Base-by-base conservation (phyloP, 2,888 invertebrate species). In the Augochlorella aurata region DNA sequence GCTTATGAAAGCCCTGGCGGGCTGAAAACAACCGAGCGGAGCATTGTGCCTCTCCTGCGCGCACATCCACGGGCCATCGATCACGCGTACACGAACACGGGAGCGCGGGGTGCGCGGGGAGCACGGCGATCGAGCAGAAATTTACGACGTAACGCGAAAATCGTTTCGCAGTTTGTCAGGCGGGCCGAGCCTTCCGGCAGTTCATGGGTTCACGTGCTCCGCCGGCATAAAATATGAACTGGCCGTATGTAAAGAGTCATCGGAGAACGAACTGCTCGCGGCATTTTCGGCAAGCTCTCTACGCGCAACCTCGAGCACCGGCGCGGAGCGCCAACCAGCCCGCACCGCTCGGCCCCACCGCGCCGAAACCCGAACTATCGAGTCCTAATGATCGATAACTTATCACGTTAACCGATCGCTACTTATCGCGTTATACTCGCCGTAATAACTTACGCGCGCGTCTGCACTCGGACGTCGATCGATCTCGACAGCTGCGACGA, bases 161-260 rank as follows among this genome's bases (percentile, higher is more conserved):
- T 90, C 88, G 91, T 89, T 89, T 87, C 86, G 88, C 91, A 90
- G 89, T 88, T 90, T 90, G 89, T 90, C 90, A 89, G 87, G 71
- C 85, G 29, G 81, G 83, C 83, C 89, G 87, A 85, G 83, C 83
- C 89, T 89, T 89, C 83, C 83, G 85, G 79, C 83, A 79, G 82
- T 85, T 86, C 86, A 87, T 88, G 78, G 84, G 79, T 75, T 87
- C 82, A 74, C 83, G 85, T 83, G 81, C 78, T 80, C 74, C 18
- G 54, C 71, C 44, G 72, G 82, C 86, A 87, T 89, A 87, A 89
- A 88, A 89, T 89, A 87, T 88, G 85, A 87, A 83, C 86, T 80
- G 79, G 74, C 73, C 87, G 79, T 89, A 89, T 83, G 86, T 74
- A 87, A 88, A 88, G 87, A 87, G 85, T 88, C 85, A 83, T 84